Evolutionary conservation across 2,113 vertebrate genomes (phyloP).

Genomic region (Progne subis): DNA sequence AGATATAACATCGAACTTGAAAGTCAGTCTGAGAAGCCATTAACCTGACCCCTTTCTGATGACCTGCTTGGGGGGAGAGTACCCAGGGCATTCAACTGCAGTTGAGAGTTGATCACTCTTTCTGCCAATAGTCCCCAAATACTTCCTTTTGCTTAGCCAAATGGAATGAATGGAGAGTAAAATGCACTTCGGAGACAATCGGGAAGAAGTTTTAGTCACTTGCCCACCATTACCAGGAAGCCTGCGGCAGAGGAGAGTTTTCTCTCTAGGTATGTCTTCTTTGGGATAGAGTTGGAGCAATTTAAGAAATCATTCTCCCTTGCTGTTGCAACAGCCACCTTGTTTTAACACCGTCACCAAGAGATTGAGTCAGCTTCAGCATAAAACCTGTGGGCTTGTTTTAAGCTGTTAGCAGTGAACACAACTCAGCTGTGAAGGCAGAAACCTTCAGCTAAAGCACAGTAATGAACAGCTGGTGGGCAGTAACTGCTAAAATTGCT

Average conservation of each 20-base stretch:
- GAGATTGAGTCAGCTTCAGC: not conserved
- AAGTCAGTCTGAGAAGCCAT: not conserved
- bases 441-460: not conserved
- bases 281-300: not conserved
- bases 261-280: not conserved
- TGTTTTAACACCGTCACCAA: not conserved
- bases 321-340: not conserved
- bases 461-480: not conserved
- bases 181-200: not conserved
- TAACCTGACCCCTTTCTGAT: not conserved
- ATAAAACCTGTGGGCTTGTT: not conserved
- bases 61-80: not conserved
- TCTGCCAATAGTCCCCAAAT: not conserved
- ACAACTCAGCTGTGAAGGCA: not conserved
- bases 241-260: not conserved
- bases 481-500: not conserved
- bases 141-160: not conserved
- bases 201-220: not conserved
- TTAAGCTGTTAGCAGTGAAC: not conserved
- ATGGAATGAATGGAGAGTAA: not conserved
- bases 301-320: not conserved
- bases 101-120: not conserved
- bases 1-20: not conserved
- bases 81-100: not conserved
- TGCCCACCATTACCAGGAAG: not conserved